These are phyloP conservation scores for Xanthia togata DNA, from an alignment of 2,888 invertebrate genomes.

Conservation along the genomic window DNA sequence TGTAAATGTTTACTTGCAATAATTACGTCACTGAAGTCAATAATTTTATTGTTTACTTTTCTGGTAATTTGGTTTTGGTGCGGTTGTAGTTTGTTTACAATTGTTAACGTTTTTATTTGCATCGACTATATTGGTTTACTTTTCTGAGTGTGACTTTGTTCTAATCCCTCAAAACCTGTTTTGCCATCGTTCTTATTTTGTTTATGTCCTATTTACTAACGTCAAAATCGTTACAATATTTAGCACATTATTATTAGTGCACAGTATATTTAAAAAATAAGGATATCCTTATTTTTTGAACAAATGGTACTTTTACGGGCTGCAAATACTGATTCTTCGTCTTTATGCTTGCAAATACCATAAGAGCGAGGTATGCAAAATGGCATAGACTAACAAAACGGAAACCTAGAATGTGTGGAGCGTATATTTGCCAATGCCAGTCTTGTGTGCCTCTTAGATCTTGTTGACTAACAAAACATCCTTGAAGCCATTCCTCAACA, in stretches of 20 bases:
- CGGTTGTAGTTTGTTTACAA: neutral
- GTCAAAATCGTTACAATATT: neutral
- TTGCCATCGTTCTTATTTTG: neutral
- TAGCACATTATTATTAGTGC: neutral
- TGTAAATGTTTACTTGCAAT: constrained; percentile 43
- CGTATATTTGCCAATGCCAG: constrained; percentile 13
- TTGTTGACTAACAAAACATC: constrained; percentile 38
- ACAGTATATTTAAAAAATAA: neutral
- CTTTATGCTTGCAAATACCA: neutral
- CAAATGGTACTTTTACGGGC: too few relatives aligned
- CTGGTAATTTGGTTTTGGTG: constrained; percentile 22
- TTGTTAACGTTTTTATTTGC: neutral
- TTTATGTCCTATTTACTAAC: neutral
- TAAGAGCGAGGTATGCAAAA: neutral
- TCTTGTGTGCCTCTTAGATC: constrained; percentile 12
- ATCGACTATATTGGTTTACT: fast-evolving
- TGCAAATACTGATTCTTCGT: constrained; percentile 1
- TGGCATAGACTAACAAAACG: neutral
- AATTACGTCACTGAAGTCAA: constrained; percentile 20
- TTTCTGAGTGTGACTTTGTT: neutral
- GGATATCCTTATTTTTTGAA: neutral
- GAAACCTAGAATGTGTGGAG: neutral
- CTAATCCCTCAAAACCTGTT: neutral
- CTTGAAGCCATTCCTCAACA: constrained; percentile 2
- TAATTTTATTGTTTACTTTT: constrained; percentile 38